Percentiles rank a stretch among this genome's conserved stretches.
Evolutionary conservation across 2,888 invertebrate species (phyloP).

Genomic region (Nymphalis polychloros): DNA sequence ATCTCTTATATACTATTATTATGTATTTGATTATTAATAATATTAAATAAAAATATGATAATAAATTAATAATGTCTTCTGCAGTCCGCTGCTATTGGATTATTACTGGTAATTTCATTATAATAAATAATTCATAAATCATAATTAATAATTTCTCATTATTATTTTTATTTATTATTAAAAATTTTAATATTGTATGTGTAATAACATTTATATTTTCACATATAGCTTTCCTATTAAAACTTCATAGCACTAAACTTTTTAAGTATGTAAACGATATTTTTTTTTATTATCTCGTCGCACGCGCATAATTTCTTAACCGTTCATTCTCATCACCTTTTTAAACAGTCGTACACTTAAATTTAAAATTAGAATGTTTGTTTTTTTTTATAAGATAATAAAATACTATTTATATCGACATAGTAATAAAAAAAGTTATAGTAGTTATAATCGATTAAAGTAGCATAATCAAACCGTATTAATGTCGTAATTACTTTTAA

Average conservation of each 20-base stretch:
- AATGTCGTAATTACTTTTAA: too few species aligned
- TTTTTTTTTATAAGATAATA: neutral
- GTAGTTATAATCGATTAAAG: too few species aligned
- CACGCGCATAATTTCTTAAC: slow-evolving; percentile 33
- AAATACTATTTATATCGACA: neutral
- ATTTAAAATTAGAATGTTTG: neutral
- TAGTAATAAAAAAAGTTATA: neutral
- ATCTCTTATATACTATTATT: slow-evolving; percentile 32
- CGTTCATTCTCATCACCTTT: slow-evolving; percentile 32
- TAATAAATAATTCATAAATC: slow-evolving; percentile 61
- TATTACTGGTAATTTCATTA: slow-evolving; percentile 85
- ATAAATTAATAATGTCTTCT: slow-evolving; percentile 71
- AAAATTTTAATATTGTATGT: slow-evolving; percentile 39
- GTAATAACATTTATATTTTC: slow-evolving; percentile 34
- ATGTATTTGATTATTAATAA: slow-evolving; percentile 34
- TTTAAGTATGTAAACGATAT: slow-evolving; percentile 25
- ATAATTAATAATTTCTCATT: slow-evolving; percentile 54
- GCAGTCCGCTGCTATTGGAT: slow-evolving; percentile 89
- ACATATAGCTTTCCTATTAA: slow-evolving; percentile 39
- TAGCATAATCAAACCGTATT: too few species aligned
- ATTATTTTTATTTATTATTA: slow-evolving; percentile 46
- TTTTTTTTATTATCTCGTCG: slow-evolving; percentile 23
- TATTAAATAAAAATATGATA: slow-evolving; percentile 53
- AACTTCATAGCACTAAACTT: slow-evolving; percentile 40
- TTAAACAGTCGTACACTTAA: neutral